phyloP scores from a whole-genome alignment of 2,888 invertebrate genomes.

The Drosophila tanythrix region DNA sequence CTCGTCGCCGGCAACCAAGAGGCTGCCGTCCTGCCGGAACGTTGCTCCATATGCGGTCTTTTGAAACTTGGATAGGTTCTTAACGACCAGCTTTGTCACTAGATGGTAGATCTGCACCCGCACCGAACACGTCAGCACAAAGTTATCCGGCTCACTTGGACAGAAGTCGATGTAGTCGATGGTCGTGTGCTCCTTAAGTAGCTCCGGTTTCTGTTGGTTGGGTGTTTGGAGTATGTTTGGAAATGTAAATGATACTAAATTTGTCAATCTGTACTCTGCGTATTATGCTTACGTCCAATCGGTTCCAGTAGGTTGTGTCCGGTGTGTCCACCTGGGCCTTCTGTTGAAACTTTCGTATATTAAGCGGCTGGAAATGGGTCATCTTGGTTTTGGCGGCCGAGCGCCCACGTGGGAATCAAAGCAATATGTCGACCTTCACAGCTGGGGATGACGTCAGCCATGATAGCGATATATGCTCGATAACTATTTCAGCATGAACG shows the following conservation, averaged over 20 bases:
- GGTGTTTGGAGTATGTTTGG: neutral
- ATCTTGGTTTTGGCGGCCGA: constrained; percentile 42
- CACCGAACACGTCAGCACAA: constrained; percentile 96
- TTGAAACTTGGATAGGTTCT: constrained; percentile 92
- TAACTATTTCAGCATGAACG: neutral
- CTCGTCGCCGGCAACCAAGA: constrained; percentile 96
- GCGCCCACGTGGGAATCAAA: constrained; percentile 44
- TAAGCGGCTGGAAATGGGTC: constrained; percentile 78
- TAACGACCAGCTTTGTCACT: constrained; percentile 92
- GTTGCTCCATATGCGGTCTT: constrained; percentile 94
- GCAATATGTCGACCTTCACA: neutral
- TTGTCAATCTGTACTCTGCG: neutral
- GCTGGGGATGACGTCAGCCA: neutral
- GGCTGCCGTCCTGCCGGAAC: constrained; percentile 92
- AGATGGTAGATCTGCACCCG: constrained; percentile 95
- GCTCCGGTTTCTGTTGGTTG: constrained; percentile 89
- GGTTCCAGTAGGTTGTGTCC: neutral
- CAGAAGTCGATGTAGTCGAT: constrained; percentile 96
- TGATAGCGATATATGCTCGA: neutral
- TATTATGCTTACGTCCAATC: constrained; percentile 86
- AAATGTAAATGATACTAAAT: neutral
- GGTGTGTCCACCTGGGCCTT: constrained; percentile 82
- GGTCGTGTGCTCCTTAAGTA: constrained; percentile 96
- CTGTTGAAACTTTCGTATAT: constrained; percentile 79
- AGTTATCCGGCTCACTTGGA: constrained; percentile 94